Percentiles rank a stretch among this genome's conserved stretches.
phyloP scores from a whole-genome alignment of 2,113 vertebrate species.

The Chascanopsetta lugubris region DNA sequence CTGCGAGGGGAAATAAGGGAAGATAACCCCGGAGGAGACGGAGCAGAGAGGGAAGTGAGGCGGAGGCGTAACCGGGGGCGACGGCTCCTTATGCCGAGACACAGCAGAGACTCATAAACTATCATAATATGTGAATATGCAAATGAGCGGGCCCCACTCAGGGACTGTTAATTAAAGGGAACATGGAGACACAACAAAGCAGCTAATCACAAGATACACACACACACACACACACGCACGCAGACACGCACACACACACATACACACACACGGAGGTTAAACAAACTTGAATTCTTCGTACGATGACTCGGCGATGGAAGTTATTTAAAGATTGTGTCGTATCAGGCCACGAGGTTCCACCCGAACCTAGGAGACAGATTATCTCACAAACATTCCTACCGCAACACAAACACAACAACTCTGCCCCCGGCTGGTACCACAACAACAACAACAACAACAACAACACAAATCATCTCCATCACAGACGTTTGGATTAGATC shows the following conservation, averaged over 20 bases:
- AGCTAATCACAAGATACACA: constrained; percentile 41
- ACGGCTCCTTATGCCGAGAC: constrained; percentile 27
- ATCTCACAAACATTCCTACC: no score
- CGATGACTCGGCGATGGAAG: no score
- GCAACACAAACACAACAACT: no score
- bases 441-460: no score
- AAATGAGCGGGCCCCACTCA: constrained; percentile 54
- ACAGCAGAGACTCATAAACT: constrained; percentile 29
- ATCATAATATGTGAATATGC: constrained; percentile 64
- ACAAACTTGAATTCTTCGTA: no score
- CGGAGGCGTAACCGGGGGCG: constrained; percentile 34
- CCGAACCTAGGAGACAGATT: no score
- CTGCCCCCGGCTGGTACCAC: no score
- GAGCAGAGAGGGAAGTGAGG: constrained; percentile 7
- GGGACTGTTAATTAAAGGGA: constrained; percentile 66
- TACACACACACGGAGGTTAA: neutral
- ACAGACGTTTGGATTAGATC: no score
- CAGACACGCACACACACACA: constrained; percentile 1
- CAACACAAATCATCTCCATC: no score
- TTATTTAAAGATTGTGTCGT: no score
- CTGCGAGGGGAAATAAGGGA: constrained; percentile 8
- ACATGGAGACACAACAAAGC: constrained; percentile 40
- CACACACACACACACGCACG: constrained; percentile 11
- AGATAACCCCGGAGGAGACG: neutral
- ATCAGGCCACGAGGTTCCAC: no score